Percentiles rank a stretch among this genome's conserved stretches.
These are phyloP conservation scores for Phlogophora meticulosa DNA, from an alignment of 2,888 invertebrate genomes.

Conservation along the genomic window DNA sequence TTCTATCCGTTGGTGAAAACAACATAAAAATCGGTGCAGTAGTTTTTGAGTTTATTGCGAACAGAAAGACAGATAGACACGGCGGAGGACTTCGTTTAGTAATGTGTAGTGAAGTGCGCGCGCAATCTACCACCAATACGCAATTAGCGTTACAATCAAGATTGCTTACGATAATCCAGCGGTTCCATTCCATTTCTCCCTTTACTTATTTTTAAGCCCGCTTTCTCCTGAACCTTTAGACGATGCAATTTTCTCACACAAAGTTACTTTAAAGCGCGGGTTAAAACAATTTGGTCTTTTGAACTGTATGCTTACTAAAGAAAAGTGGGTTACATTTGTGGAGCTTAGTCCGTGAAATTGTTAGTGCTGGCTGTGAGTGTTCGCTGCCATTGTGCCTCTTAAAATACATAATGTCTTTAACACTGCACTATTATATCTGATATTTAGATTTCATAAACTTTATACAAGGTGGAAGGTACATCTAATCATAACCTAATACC, in stretches of 20 bases:
- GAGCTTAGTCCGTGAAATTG: constrained; percentile 50
- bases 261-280: constrained; percentile 46
- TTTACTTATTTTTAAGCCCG: constrained; percentile 46
- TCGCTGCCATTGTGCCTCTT: constrained; percentile 23
- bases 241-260: constrained; percentile 56
- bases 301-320: constrained; percentile 49
- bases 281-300: constrained; percentile 63
- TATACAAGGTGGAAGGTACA: too few relatives aligned
- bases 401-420: constrained; percentile 16
- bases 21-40: too few relatives aligned
- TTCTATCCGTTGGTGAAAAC: too few relatives aligned
- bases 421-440: constrained; percentile 4
- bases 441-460: constrained; percentile 1
- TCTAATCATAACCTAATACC: too few relatives aligned
- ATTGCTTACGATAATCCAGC: constrained; percentile 77
- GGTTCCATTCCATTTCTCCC: constrained; percentile 39
- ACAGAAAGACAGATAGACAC: too few relatives aligned
- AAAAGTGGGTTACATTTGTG: constrained; percentile 50
- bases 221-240: constrained; percentile 38
- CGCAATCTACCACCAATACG: constrained; percentile 63
- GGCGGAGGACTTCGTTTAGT: too few relatives aligned
- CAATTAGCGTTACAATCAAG: constrained; percentile 84
- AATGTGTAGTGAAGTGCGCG: too few relatives aligned
- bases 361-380: constrained; percentile 42
- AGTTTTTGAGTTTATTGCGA: too few relatives aligned